phyloP scores from a whole-genome alignment of 1,140 invertebrate species.

The Atta colombica region DNA sequence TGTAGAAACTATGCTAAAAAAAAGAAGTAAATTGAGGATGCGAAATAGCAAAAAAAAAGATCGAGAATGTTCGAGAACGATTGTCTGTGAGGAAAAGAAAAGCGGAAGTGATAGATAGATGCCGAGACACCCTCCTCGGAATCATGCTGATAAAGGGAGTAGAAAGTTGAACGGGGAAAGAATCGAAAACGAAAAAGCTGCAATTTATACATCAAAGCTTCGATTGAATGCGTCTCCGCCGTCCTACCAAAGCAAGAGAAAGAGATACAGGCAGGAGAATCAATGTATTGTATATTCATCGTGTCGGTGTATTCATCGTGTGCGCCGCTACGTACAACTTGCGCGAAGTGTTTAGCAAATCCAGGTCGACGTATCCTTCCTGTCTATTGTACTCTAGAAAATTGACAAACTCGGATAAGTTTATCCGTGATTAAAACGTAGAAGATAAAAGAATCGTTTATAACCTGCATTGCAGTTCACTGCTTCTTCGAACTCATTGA shows the following conservation, averaged over 20 bases:
- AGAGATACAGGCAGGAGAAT: slow-evolving; percentile 70
- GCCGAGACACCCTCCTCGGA: slow-evolving; percentile 71
- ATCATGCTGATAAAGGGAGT: slow-evolving; percentile 74
- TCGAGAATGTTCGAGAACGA: slow-evolving; percentile 67
- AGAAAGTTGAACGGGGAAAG: slow-evolving; percentile 68
- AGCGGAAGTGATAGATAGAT: slow-evolving; percentile 74
- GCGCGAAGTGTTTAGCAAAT: slow-evolving; percentile 76
- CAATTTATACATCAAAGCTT: slow-evolving; percentile 80
- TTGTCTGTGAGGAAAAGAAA: slow-evolving; percentile 75
- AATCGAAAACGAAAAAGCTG: slow-evolving; percentile 77
- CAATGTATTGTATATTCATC: slow-evolving; percentile 71
- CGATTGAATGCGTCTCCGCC: slow-evolving; percentile 77
- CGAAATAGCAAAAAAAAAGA: slow-evolving; percentile 42
- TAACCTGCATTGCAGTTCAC: neutral
- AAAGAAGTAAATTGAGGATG: slow-evolving; percentile 21
- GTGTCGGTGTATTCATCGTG: neutral
- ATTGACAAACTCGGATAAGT: slow-evolving; percentile 62
- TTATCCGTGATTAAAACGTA: slow-evolving; percentile 58
- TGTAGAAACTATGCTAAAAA: neutral
- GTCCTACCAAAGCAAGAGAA: slow-evolving; percentile 68
- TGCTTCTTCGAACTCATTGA: neutral
- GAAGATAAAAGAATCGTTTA: slow-evolving; percentile 30
- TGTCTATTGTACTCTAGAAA: slow-evolving; percentile 56
- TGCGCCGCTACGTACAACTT: slow-evolving; percentile 65
- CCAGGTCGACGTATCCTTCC: slow-evolving; percentile 64